Evolutionary conservation across 2,797 vertebrate species (phyloP).

Genomic region (Antennarius maculatus): DNA sequence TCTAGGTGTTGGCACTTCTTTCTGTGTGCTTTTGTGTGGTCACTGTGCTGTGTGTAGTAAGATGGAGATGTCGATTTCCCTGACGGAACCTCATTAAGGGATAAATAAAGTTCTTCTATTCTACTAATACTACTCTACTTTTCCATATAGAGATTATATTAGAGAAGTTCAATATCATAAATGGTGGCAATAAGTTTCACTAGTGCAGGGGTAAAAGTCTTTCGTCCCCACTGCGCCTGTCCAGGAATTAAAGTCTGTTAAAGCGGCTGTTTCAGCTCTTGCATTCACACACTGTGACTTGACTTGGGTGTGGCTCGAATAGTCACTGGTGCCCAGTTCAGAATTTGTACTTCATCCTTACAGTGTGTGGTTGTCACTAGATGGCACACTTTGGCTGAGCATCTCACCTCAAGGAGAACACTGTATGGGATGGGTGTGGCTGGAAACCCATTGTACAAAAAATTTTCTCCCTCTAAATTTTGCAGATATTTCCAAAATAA

Average conservation of each 20-base stretch:
- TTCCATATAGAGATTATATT: too few species aligned
- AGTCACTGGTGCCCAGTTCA: constrained; percentile 8
- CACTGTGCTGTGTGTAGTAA: too few species aligned
- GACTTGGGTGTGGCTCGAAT: constrained; percentile 25
- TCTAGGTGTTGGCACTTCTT: too few species aligned
- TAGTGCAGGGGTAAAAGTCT: background rate
- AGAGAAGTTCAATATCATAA: background rate
- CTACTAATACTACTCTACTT: too few species aligned
- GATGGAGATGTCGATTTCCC: too few species aligned
- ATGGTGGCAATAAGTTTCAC: background rate
- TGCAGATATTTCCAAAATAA: background rate
- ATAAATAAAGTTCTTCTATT: too few species aligned
- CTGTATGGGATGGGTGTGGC: constrained; percentile 49
- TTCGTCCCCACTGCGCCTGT: background rate
- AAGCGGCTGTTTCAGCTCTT: background rate
- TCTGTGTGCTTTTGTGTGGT: too few species aligned
- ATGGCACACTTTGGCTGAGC: constrained; percentile 49
- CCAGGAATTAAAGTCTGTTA: background rate
- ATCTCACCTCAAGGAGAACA: background rate
- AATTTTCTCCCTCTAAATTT: background rate
- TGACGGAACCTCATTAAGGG: too few species aligned
- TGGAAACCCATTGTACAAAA: background rate
- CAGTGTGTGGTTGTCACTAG: constrained; percentile 39
- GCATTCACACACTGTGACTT: background rate
- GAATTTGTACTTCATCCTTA: background rate